A percentile compares a stretch with the other conserved stretches of the same genome.
Conservation (phyloP, 2,888 invertebrate genomes). For the Clusia tigrina region DNA sequence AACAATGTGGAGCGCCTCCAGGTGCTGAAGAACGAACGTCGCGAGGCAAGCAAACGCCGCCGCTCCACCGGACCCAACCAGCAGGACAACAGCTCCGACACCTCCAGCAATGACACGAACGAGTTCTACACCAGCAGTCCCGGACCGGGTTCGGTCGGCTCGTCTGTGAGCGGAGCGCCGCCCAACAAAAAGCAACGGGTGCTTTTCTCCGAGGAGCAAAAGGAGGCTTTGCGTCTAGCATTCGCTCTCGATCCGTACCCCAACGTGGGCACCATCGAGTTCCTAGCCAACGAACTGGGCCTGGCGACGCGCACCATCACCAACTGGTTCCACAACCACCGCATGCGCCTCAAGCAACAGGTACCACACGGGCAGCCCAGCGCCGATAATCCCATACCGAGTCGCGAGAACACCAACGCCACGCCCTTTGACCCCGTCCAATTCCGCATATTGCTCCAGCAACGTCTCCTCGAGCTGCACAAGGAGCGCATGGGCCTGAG, state of each 20-base stretch:
- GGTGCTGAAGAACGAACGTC: conserved; percentile 86
- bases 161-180: conserved; percentile 71
- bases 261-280: conserved; percentile 94
- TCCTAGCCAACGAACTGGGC: conserved; percentile 88
- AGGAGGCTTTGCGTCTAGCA: conserved; percentile 91
- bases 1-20: conserved; percentile 94
- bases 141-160: conserved; percentile 70
- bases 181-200: conserved; percentile 96
- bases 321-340: conserved; percentile 99
- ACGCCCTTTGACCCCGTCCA: conserved; percentile 91
- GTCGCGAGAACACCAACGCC: conserved; percentile 73
- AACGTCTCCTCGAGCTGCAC: conserved; percentile 85
- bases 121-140: conserved; percentile 88
- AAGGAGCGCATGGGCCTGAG: conserved; percentile 84
- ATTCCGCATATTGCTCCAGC: conserved; percentile 87
- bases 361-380: conserved; percentile 79
- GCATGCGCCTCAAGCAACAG: conserved; percentile 96
- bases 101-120: conserved; percentile 87
- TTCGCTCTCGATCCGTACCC: conserved; percentile 98
- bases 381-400: conserved; percentile 73
- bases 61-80: conserved; percentile 78
- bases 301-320: conserved; percentile 95
- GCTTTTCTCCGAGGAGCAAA: conserved; percentile 97
- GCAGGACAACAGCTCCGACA: conserved; percentile 87
- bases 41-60: conserved; percentile 90